Conservation (phyloP, 1,140 invertebrate species). For the Lanistes nyassanus region DNA sequence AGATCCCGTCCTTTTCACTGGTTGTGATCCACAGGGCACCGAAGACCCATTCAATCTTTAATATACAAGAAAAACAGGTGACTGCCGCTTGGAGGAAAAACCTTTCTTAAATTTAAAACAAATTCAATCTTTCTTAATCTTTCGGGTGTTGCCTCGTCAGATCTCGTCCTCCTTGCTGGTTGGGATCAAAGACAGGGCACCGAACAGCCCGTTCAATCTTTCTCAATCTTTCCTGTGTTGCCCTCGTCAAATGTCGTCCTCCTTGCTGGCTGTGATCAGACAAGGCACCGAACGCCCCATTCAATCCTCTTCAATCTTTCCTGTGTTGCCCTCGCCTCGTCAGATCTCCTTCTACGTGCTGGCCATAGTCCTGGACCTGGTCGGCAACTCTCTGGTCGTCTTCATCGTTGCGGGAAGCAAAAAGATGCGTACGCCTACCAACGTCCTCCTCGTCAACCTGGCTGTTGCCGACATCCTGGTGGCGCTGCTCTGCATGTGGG, state of each 20-base stretch:
- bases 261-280: background rate
- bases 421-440: conserved; percentile 69
- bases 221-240: too few relatives aligned
- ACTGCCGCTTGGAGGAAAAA: too few relatives aligned
- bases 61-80: too few relatives aligned
- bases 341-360: conserved; percentile 48
- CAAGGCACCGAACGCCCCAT: background rate
- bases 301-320: background rate
- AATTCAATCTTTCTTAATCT: too few relatives aligned
- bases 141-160: too few relatives aligned
- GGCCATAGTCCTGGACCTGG: conserved; percentile 45
- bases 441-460: conserved; percentile 91
- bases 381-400: conserved; percentile 51
- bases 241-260: too few relatives aligned
- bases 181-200: background rate
- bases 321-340: background rate
- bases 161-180: conserved; percentile 35
- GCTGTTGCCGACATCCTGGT: conserved; percentile 89
- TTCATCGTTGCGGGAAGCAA: conserved; percentile 41
- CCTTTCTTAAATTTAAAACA: too few relatives aligned
- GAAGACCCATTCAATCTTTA: too few relatives aligned
- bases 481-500: conserved; percentile 69
- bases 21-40: too few relatives aligned
- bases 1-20: too few relatives aligned
- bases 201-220: background rate